A percentile compares a stretch with the other conserved stretches of the same genome.
Conservation (phyloP, 2,797 vertebrate genomes). For the Ciconia nigra region DNA sequence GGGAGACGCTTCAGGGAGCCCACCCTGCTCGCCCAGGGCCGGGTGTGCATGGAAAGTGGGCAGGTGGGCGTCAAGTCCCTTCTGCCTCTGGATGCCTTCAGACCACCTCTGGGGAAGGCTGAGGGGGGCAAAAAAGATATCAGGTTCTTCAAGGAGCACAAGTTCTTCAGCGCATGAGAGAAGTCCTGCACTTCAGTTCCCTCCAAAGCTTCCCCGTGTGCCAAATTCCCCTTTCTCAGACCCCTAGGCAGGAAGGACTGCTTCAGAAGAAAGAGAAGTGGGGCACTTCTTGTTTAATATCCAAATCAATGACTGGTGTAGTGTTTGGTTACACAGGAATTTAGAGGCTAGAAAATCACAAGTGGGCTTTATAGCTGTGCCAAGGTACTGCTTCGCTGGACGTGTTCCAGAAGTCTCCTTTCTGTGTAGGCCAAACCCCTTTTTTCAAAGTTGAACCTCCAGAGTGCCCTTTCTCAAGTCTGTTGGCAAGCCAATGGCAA, state of each 20-base stretch:
- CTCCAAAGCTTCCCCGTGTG: neutral
- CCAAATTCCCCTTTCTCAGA: neutral
- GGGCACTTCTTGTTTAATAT: neutral
- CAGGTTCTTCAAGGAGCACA: rapidly evolving
- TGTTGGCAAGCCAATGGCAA: neutral
- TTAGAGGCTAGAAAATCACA: neutral
- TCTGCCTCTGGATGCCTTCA: no score
- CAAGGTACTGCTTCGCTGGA: neutral
- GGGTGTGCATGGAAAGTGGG: no score
- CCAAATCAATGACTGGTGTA: neutral
- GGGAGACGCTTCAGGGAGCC: neutral
- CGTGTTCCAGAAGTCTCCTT: neutral
- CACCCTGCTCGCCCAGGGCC: rapidly evolving
- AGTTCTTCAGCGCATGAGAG: neutral
- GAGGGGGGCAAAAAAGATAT: rapidly evolving
- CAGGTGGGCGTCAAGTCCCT: no score
- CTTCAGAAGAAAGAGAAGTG: neutral
- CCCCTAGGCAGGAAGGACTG: neutral
- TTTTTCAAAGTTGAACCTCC: neutral
- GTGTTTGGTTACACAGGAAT: neutral
- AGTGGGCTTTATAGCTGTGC: neutral
- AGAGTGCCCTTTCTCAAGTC: rapidly evolving
- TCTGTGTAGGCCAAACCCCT: neutral
- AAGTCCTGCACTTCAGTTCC: rapidly evolving
- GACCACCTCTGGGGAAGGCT: neutral